Percentiles rank a stretch among this genome's conserved stretches.
Conservation (phyloP, 2,797 vertebrate species). For the Sebastes trivittatus region DNA sequence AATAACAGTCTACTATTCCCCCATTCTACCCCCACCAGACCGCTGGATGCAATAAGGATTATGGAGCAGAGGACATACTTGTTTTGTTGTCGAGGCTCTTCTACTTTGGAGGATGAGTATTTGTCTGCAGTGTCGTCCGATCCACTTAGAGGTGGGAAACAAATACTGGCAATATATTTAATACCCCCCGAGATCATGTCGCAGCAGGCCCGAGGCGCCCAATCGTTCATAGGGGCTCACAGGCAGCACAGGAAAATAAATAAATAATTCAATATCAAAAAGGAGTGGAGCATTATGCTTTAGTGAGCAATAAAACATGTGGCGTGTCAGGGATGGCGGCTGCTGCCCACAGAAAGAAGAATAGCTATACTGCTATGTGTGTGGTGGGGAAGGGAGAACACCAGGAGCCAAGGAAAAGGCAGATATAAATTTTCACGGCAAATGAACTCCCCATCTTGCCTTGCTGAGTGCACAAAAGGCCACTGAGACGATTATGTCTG, state of each 20-base stretch:
- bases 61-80: slow-evolving; percentile 59
- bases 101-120: slow-evolving; percentile 69
- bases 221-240: slow-evolving; percentile 73
- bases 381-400: slow-evolving; percentile 45
- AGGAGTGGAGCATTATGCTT: slow-evolving; percentile 76
- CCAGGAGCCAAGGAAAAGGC: slow-evolving; percentile 49
- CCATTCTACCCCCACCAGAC: slow-evolving; percentile 21
- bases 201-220: slow-evolving; percentile 58
- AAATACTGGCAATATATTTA: slow-evolving; percentile 82
- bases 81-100: slow-evolving; percentile 63
- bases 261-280: slow-evolving; percentile 81
- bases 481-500: slow-evolving; percentile 57
- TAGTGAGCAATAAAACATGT: slow-evolving; percentile 81
- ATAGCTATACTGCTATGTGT: slow-evolving; percentile 47
- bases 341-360: slow-evolving; percentile 62
- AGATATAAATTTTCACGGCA: slow-evolving; percentile 69
- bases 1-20: slow-evolving; percentile 39
- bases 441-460: slow-evolving; percentile 69
- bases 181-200: slow-evolving; percentile 72
- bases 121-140: slow-evolving; percentile 66
- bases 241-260: slow-evolving; percentile 74
- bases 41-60: slow-evolving; percentile 61
- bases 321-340: slow-evolving; percentile 66
- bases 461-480: slow-evolving; percentile 68
- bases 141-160: slow-evolving; percentile 76